Conservation (phyloP, 2,888 invertebrate species). For the Sympetrum striolatum region DNA sequence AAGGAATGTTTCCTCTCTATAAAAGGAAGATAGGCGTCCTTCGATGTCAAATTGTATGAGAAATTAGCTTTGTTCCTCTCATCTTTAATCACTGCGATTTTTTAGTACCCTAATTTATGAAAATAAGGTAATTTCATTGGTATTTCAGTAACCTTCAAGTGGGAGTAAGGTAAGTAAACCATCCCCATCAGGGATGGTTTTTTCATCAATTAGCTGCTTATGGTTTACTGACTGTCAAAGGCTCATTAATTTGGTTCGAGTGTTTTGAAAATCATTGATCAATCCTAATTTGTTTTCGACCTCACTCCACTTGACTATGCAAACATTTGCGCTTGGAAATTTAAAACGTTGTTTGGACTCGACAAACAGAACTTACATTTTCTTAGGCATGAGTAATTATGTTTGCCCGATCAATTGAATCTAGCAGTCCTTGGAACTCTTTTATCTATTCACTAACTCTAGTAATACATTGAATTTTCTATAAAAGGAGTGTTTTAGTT, state of each 20-base stretch:
- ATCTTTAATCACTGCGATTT: no score
- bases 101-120: no score
- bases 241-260: neutral
- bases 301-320: neutral
- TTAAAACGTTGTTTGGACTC: neutral
- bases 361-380: neutral
- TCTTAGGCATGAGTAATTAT: neutral
- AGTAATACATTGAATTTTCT: no score
- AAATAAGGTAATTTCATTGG: no score
- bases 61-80: no score
- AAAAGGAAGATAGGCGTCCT: no score
- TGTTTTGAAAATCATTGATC: neutral
- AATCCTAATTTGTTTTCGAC: neutral
- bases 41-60: no score
- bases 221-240: neutral
- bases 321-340: neutral
- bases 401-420: neutral
- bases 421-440: neutral
- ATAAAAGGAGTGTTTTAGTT: no score
- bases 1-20: no score
- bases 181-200: neutral
- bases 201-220: neutral
- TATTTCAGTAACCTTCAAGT: no score
- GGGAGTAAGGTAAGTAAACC: no score
- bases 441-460: neutral